Percentiles rank a stretch among this genome's conserved stretches.
phyloP scores from a whole-genome alignment of 2,797 vertebrate genomes.

The Etheostoma nigrum region DNA sequence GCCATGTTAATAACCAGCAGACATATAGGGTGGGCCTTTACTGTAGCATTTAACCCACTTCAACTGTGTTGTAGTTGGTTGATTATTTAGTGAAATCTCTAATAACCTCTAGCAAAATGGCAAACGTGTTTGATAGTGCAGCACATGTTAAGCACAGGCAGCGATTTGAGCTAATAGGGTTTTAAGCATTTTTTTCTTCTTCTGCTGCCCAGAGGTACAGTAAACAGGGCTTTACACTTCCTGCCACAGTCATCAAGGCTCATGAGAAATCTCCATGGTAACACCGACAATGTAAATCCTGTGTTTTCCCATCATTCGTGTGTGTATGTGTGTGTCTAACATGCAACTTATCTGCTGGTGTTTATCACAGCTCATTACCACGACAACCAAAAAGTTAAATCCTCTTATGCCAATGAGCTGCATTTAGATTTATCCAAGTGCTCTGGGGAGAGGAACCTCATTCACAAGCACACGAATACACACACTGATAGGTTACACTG shows the following conservation, averaged over 20 bases:
- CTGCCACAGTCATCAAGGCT: slow-evolving; percentile 34
- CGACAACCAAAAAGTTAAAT: slow-evolving; percentile 78
- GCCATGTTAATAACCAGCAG: background rate
- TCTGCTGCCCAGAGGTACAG: slow-evolving; percentile 20
- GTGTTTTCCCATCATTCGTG: slow-evolving; percentile 59
- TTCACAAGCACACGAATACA: slow-evolving; percentile 40
- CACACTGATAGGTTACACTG: slow-evolving; percentile 59
- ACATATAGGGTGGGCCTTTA: background rate
- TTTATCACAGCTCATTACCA: slow-evolving; percentile 83
- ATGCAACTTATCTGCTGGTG: slow-evolving; percentile 69
- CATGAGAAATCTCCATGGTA: slow-evolving; percentile 64
- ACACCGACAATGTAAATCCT: slow-evolving; percentile 61
- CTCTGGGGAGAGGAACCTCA: slow-evolving; percentile 70
- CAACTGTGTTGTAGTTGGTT: background rate
- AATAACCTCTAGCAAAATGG: background rate
- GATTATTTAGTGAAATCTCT: background rate
- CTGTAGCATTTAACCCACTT: background rate
- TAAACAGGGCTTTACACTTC: slow-evolving; percentile 38
- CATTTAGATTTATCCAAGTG: slow-evolving; percentile 77
- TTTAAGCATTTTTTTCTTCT: slow-evolving; percentile 11
- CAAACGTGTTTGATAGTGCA: background rate
- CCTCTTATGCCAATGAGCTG: slow-evolving; percentile 79
- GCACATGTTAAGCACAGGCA: background rate
- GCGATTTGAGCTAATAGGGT: slow-evolving; percentile 15
- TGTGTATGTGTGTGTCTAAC: slow-evolving; percentile 49